phyloP scores from a whole-genome alignment of 2,113 vertebrate species.

The Pleuronectes platessa region DNA sequence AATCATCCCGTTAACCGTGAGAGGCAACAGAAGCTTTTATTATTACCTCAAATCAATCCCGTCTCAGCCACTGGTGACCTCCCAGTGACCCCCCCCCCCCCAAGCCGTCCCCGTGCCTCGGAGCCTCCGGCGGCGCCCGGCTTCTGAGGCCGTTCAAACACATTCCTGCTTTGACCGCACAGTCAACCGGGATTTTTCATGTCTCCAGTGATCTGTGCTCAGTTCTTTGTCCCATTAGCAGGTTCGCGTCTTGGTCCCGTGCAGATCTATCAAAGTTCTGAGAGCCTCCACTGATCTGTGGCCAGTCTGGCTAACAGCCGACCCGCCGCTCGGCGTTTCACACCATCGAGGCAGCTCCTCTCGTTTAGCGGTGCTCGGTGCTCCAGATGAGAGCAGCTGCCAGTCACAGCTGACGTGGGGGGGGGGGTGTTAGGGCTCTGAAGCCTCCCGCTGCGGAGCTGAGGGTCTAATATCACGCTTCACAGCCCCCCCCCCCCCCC shows the following conservation, averaged over 20 bases:
- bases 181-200: not conserved
- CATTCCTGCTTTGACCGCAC: not conserved
- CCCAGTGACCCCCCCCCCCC: not conserved
- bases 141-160: not conserved
- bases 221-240: not conserved
- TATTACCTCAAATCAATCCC: too few species aligned
- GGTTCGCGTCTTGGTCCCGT: not conserved
- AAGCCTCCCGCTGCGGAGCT: conserved; percentile 48
- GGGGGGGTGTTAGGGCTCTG: conserved; percentile 55
- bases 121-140: not conserved
- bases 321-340: conserved; percentile 24
- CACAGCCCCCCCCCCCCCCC: conserved; percentile 57
- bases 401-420: conserved; percentile 50
- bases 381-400: conserved; percentile 57
- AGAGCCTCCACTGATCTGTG: conserved; percentile 10
- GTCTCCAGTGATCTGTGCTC: conserved; percentile 8
- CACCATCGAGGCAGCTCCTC: conserved; percentile 5
- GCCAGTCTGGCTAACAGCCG: conserved; percentile 27
- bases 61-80: not conserved
- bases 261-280: conserved; percentile 21
- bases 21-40: not conserved
- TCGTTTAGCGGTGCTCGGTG: conserved; percentile 27
- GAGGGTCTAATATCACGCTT: conserved; percentile 71
- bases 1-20: not conserved
- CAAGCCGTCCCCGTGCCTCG: not conserved